Evolutionary conservation across 1,140 invertebrate species (phyloP), one percentile per base, ranked within the genome.

Genomic region (Pinna nobilis): DNA sequence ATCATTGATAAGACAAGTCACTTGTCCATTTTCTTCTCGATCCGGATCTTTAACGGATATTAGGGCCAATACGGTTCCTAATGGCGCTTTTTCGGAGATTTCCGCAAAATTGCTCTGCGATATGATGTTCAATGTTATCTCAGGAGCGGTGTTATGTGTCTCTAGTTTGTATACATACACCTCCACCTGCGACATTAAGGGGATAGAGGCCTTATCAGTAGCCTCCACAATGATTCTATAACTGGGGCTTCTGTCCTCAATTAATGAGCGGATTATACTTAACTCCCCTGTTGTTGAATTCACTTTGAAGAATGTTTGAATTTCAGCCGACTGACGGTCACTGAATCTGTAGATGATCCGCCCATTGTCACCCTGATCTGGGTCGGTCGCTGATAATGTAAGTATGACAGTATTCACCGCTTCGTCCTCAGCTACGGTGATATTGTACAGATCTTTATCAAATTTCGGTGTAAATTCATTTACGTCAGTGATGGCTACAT

Each of bases 381-480:
- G 90, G 86, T 97, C 95, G n/a, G 93, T 92, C 2, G 95, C 94
- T 39, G 91, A 90, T 0, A 95, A 92, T 80, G 92, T 92, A 3
- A 85, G 28, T 9, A 85, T 57, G 13, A 74, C 60, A 13, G 66
- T 68, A 20, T 70, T 65, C 3, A 64, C 37, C 0, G 49, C 39
- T 0, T 74, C 35, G 33, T 83, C 77, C 30, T 82, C 79, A n/a
- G 80, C 74, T 33, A 85, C 78, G 49, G 87, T 80, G 64, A 88
- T 94, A 89, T 98, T 98, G 89, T 98, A 97, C 86, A 98, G 97
- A 63, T 94, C 93, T 89, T 98, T 97, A 23, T 94, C 88, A 33
- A 99, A 94, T 11, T 64, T 77, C 2, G 87, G 87, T 20, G 76
- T 20, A 67, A 88, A 87, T 71, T 89, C 88, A 69, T 89, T 89